Base-by-base conservation (phyloP, 2,888 invertebrate species). In the Cosmia trapezina region DNA sequence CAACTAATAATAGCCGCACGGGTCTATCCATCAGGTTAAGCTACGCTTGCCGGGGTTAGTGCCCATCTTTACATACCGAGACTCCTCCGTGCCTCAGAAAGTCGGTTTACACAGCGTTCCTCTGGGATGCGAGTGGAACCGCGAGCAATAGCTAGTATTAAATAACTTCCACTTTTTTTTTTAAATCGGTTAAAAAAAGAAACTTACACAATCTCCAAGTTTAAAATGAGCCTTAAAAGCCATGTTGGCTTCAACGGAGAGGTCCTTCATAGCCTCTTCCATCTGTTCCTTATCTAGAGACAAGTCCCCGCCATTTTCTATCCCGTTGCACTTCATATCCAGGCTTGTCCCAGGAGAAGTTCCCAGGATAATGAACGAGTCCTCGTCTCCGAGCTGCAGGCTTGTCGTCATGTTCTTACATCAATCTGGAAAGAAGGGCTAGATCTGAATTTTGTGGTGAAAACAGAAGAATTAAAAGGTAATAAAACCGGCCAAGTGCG, bases 301-400 rank as follows among this genome's bases (percentile, higher is more conserved):
- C 4, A 77, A 54, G 5, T 88, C 85, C 6, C 88, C 86, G 4
- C 87, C 89, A 45, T 87, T 89, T 49, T 87, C 87, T 0, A 89
- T 72, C 0, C 92, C 92, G 64, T 92, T 92, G 73, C 89, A 92
- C 66, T 93, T 93, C 14, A 93, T 85, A 67, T 94, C 94, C 81
- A 96, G 78, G 73, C 95, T 96, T 0, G 92, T 87, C 1, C 94
- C 93, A 0, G 96, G 96, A 7, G 96, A 96, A 0, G 94, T 90
- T 6, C 95, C 95, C 22, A 96, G 91, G 75, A 96, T 94, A 53
- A 96, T 96, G 83, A 96, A 96, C 0, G 96, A 96, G 51, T 96
- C 96, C 54, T 96, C 96, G 61, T 95, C 96, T 82, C 87, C 89
- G 62, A 87, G 89, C 68, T 93, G 92, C 28, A 84, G 70, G 65